Percentiles rank a stretch among this genome's conserved stretches.
These are phyloP conservation scores for Helicoverpa zea DNA, from an alignment of 1,140 invertebrate species.

Conservation along the genomic window DNA sequence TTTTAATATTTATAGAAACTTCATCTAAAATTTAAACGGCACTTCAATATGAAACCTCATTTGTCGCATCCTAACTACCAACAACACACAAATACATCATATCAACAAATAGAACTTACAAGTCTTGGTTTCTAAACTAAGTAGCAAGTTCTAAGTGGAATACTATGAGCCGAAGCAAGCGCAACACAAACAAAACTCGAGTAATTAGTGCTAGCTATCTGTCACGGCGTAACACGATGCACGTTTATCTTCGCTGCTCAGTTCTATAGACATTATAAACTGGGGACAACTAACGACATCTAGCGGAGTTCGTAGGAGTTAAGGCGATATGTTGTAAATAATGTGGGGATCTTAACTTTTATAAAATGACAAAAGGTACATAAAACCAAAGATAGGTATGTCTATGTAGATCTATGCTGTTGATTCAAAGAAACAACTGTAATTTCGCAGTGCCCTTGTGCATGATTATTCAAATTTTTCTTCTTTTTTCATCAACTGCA, in stretches of 20 bases:
- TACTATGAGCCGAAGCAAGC: slow-evolving; percentile 25
- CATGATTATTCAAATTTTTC: too few species aligned
- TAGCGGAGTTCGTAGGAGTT: not conserved
- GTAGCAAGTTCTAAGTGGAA: slow-evolving; percentile 22
- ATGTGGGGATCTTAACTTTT: too few species aligned
- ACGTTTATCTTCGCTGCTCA: slow-evolving; percentile 36
- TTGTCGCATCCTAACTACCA: too few species aligned
- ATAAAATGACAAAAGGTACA: too few species aligned
- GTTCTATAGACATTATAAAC: slow-evolving; percentile 34
- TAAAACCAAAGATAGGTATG: too few species aligned
- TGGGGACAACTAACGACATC: slow-evolving; percentile 21
- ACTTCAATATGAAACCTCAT: too few species aligned
- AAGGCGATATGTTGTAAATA: not conserved
- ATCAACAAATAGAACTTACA: slow-evolving; percentile 31
- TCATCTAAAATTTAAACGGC: too few species aligned
- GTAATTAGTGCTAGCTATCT: slow-evolving; percentile 40
- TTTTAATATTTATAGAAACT: too few species aligned
- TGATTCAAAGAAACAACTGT: too few species aligned
- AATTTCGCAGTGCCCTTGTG: too few species aligned
- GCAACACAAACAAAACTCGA: slow-evolving; percentile 43
- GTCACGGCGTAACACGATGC: slow-evolving; percentile 26
- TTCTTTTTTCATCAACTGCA: too few species aligned
- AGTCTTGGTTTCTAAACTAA: slow-evolving; percentile 42
- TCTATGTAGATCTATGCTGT: too few species aligned
- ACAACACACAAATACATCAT: slow-evolving; percentile 1